Conservation (phyloP, 2,113 vertebrate genomes). For the Syngnathus floridae region DNA sequence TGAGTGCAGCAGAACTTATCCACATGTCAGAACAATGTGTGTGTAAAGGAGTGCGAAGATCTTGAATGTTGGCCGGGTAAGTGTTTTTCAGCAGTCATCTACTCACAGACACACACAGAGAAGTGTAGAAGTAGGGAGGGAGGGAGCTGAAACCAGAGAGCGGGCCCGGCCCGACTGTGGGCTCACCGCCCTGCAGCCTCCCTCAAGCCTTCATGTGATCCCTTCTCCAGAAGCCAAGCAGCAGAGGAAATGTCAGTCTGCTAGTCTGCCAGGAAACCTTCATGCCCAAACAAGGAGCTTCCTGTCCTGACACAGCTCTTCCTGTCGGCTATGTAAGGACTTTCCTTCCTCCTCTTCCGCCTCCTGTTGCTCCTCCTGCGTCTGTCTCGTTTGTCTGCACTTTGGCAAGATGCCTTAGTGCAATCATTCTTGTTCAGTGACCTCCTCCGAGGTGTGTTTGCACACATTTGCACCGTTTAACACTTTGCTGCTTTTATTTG, state of each 20-base stretch:
- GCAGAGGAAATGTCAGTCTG: slow-evolving; percentile 73
- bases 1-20: not conserved
- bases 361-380: slow-evolving; percentile 29
- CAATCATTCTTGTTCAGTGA: slow-evolving; percentile 46
- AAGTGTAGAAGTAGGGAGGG: slow-evolving; percentile 7
- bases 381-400: slow-evolving; percentile 50
- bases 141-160: slow-evolving; percentile 56
- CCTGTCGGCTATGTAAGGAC: slow-evolving; percentile 78
- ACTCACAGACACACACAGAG: slow-evolving; percentile 23
- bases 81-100: slow-evolving; percentile 38
- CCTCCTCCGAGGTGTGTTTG: slow-evolving; percentile 29
- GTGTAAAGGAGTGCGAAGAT: slow-evolving; percentile 4
- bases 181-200: slow-evolving; percentile 60
- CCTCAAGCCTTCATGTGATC: slow-evolving; percentile 70
- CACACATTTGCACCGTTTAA: slow-evolving; percentile 2
- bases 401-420: slow-evolving; percentile 64
- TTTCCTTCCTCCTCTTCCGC: slow-evolving; percentile 66
- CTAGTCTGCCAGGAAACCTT: slow-evolving; percentile 69
- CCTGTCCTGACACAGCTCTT: slow-evolving; percentile 74
- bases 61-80: slow-evolving; percentile 34
- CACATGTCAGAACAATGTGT: slow-evolving; percentile 12
- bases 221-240: slow-evolving; percentile 64
- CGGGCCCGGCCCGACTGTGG: slow-evolving; percentile 43
- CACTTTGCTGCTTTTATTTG: not conserved
- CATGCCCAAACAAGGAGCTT: slow-evolving; percentile 75